Base-by-base conservation (phyloP, 2,113 vertebrate genomes). In the Glaucidium brasilianum region DNA sequence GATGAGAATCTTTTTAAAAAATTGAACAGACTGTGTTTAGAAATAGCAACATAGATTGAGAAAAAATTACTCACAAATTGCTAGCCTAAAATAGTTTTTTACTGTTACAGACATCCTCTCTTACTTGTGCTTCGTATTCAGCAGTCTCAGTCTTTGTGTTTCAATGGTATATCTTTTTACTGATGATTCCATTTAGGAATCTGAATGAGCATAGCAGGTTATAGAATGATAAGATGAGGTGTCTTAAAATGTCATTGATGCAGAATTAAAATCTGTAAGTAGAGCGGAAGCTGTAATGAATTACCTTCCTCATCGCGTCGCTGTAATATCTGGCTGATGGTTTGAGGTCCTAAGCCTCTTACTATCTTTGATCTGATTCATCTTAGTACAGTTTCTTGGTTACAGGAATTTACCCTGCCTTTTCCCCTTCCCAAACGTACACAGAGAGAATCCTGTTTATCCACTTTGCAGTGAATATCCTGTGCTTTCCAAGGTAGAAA, bases 311-410 rank as follows among this genome's bases (percentile, higher is more conserved):
- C 53, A 47, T 21, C 66, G 74, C 77, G 21, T 41, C 79, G 63
- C 78, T 82, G 53, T 75, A 81, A 78, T 89, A 74, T 85, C 89
- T 81, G 58, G 56, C 78, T 85, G 90, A 75, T 88, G 78, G 27
- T 83, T 93, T 67, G 71, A 76, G 81, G 50, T 79, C 71, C 29
- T 82, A 76, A 94, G 85, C 85, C 32, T 96, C 88, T 94, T 87
- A 76, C 18, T 79, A 19, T 68, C 45, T 78, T 90, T 85, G 39
- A 66, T 92, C 85, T 88, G 82, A 69, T 75, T 90, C 45, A n/a
- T 85, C 77, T 86, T 67, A 63, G 29, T 32, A 5, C 14, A 45
- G 15, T 89, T 92, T 76, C 85, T 63, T 50, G 74, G 55, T n/a
- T 85, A 15, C 0, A 85, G 53, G 60, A 69, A 63, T 67, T 91